Percentiles rank a stretch among this genome's conserved stretches.
phyloP scores from a whole-genome alignment of 2,797 vertebrate species.

The Periparus ater region DNA sequence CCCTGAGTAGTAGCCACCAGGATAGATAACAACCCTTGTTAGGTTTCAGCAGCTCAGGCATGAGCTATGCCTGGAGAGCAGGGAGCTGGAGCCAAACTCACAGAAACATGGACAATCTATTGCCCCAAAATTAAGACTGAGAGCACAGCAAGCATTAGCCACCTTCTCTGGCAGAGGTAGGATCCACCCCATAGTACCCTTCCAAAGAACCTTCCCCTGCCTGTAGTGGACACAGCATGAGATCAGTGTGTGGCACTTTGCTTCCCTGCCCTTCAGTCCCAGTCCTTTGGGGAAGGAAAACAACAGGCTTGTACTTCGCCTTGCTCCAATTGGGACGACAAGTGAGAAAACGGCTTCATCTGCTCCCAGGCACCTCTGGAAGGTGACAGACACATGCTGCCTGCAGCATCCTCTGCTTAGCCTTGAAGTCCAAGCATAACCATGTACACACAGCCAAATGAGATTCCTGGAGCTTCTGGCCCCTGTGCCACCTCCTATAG shows the following conservation, averaged over 20 bases:
- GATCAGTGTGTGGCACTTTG: neutral
- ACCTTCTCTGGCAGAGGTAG: neutral
- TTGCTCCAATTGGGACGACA: neutral
- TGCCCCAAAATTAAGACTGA: neutral
- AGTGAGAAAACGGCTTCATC: neutral
- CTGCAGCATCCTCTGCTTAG: neutral
- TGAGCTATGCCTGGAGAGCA: neutral
- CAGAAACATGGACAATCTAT: neutral
- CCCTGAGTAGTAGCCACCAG: neutral
- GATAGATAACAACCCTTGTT: neutral
- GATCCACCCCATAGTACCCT: neutral
- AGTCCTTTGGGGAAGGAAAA: neutral
- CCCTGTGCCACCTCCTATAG: neutral
- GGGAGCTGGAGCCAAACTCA: neutral
- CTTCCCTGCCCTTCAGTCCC: neutral
- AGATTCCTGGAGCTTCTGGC: neutral
- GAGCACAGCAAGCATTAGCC: neutral
- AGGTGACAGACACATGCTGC: neutral
- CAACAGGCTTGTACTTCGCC: neutral
- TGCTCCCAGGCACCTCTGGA: neutral
- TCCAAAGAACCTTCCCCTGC: neutral
- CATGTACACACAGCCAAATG: neutral
- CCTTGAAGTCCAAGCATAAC: neutral
- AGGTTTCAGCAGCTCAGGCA: neutral
- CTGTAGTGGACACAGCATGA: accelerated